Evolutionary conservation across 2,113 vertebrate genomes (phyloP), one percentile per base, ranked within the genome.

Genomic region (Semnornis frantzii): DNA sequence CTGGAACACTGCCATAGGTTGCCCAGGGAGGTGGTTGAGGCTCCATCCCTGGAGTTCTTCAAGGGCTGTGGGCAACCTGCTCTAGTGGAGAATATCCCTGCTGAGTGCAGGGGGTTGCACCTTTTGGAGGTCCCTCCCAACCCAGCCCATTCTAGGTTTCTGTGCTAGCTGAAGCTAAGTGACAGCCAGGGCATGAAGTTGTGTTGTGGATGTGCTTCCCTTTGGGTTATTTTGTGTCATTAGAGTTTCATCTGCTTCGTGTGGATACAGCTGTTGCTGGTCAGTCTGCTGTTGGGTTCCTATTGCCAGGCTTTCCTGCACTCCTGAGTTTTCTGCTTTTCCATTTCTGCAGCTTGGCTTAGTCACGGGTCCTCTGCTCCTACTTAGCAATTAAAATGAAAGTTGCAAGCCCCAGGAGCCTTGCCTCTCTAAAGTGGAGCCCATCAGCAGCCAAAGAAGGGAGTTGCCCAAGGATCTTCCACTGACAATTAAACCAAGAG

Each of bases 311-410:
- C 54, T 52, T 30, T 71, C 87, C 52, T 59, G 70, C 70, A 83
- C 71, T 81, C 55, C 72, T 89, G 44, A 78, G 66, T 70, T 74
- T 66, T 85, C 25, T 71, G 46, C 31, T 76, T 75, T 91, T 94
- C 70, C 52, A 7, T 91, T 89, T 64, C 24, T 70, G 66, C 87
- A 74, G 31, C 63, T 55, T 76, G 55, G 30, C 60, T 93, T 90
- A 90, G 79, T 95, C 73, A 77, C 70, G 63, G 52, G 75, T 88
- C 24, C 62, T 82, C 55, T 64, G 24, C 65, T 94, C 34, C 89
- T 89, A 33, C 57, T 94, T 94, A 92, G 89, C 83, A 96, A 90
- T 94, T 92, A 85, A 96, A 95, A 93, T 90, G 75, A 69, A 93
- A 93, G 31, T 85, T 81, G 82, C 77, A 69, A 71, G 66, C 68